Conservation (phyloP, 2,113 vertebrate genomes). For the Takifugu flavidus region DNA sequence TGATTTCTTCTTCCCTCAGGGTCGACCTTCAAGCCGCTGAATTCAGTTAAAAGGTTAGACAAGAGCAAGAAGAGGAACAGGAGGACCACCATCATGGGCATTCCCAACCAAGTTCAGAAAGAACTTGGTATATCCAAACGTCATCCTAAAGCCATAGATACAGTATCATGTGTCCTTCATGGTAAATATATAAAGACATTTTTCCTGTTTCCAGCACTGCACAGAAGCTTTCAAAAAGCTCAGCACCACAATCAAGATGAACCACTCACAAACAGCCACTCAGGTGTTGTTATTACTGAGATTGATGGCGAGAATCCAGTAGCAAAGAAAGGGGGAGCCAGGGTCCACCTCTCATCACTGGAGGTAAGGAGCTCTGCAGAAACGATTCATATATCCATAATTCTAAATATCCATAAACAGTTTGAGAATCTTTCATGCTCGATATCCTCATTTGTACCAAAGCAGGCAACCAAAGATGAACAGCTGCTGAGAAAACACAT, state of each 20-base stretch:
- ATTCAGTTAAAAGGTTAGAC: constrained; percentile 79
- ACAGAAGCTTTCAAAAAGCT: constrained; percentile 60
- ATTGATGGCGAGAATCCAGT: constrained; percentile 76
- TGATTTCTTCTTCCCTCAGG: constrained; percentile 63
- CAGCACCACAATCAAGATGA: constrained; percentile 50
- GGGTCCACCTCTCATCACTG: constrained; percentile 77
- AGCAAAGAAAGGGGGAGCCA: constrained; percentile 69
- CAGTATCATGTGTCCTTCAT: neutral
- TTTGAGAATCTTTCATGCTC: neutral
- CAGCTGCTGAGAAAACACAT: constrained; percentile 79
- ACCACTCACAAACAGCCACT: constrained; percentile 41
- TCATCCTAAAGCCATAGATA: neutral
- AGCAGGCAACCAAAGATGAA: constrained; percentile 64
- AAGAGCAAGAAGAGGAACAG: constrained; percentile 79
- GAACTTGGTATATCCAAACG: constrained; percentile 82
- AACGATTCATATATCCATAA: neutral
- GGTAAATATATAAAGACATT: neutral
- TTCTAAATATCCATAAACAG: neutral
- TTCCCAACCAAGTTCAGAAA: constrained; percentile 92
- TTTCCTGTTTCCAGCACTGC: constrained; percentile 53
- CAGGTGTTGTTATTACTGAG: constrained; percentile 76
- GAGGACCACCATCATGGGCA: constrained; percentile 91
- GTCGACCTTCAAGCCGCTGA: constrained; percentile 92
- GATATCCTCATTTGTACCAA: neutral
- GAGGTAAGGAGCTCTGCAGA: constrained; percentile 40